phyloP scores from a whole-genome alignment of 2,888 invertebrate species.

The Drosophila dives region DNA sequence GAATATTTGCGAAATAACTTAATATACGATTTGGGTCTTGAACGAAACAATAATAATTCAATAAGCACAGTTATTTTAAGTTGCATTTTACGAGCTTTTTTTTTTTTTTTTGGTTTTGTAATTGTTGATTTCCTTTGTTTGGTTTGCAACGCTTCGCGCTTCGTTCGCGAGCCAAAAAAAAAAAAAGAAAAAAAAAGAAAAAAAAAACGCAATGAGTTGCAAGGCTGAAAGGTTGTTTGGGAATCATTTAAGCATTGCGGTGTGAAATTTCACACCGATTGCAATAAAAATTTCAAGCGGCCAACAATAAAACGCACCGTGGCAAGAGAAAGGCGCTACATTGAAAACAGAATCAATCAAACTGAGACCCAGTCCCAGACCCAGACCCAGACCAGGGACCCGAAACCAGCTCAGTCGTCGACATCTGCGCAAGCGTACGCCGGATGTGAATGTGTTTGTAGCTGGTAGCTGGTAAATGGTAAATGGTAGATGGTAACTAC shows the following conservation, averaged over 20 bases:
- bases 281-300: conserved; percentile 75
- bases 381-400: conserved; percentile 35
- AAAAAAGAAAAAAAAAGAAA: neutral
- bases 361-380: conserved; percentile 53
- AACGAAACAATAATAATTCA: neutral
- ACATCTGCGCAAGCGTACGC: conserved; percentile 67
- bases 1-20: neutral
- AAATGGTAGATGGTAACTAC: neutral
- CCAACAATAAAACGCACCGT: conserved; percentile 62
- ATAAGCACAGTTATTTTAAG: neutral
- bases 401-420: conserved; percentile 42
- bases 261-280: conserved; percentile 85
- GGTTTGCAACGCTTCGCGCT: conserved; percentile 10
- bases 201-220: conserved; percentile 9
- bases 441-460: conserved; percentile 69
- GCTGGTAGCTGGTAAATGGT: conserved; percentile 25
- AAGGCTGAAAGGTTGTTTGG: conserved; percentile 41
- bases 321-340: conserved; percentile 67
- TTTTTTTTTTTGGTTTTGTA: neutral
- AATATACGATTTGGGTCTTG: neutral
- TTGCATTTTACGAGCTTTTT: neutral
- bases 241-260: conserved; percentile 84
- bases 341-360: conserved; percentile 82
- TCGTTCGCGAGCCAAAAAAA: conserved; percentile 42
- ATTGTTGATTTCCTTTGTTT: neutral